Evolutionary conservation across 2,888 invertebrate species (phyloP).

Genomic region (Nowickia ferox): DNA sequence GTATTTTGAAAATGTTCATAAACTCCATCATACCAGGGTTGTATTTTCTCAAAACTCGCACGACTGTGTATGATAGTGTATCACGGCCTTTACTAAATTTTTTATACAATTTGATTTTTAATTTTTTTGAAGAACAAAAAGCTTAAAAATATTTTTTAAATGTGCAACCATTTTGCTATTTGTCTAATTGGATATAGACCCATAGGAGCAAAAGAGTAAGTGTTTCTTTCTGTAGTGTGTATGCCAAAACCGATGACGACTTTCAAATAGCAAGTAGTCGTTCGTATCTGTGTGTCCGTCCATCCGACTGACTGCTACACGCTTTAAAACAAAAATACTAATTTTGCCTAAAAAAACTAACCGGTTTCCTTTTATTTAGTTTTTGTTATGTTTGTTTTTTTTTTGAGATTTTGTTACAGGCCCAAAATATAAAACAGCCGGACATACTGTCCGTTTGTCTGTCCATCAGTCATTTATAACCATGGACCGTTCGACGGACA

Average conservation of each 20-base stretch:
- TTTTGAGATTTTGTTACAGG: conserved; percentile 42
- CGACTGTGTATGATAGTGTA: too few relatives aligned
- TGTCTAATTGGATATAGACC: conserved; percentile 58
- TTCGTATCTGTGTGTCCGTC: neutral
- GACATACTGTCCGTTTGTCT: conserved; percentile 41
- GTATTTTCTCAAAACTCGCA: too few relatives aligned
- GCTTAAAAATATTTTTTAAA: neutral
- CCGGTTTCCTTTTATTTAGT: conserved; percentile 25
- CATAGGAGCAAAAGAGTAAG: conserved; percentile 8
- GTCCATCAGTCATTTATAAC: conserved; percentile 6
- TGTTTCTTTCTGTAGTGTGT: conserved; percentile 30
- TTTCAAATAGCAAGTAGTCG: conserved; percentile 46
- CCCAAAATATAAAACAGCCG: conserved; percentile 25
- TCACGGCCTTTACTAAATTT: too few relatives aligned
- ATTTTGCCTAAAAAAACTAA: conserved; percentile 59
- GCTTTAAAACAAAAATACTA: conserved; percentile 1
- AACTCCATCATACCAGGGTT: too few relatives aligned
- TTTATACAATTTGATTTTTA: too few relatives aligned
- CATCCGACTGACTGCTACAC: conserved; percentile 6
- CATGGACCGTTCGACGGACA: conserved; percentile 4
- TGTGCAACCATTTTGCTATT: conserved; percentile 38
- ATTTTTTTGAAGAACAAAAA: too few relatives aligned
- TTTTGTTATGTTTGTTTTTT: conserved; percentile 4
- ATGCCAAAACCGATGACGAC: conserved; percentile 46
- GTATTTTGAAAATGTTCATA: too few relatives aligned